phyloP scores from a whole-genome alignment of 1,140 invertebrate genomes.

The Andricus grossulariae region DNA sequence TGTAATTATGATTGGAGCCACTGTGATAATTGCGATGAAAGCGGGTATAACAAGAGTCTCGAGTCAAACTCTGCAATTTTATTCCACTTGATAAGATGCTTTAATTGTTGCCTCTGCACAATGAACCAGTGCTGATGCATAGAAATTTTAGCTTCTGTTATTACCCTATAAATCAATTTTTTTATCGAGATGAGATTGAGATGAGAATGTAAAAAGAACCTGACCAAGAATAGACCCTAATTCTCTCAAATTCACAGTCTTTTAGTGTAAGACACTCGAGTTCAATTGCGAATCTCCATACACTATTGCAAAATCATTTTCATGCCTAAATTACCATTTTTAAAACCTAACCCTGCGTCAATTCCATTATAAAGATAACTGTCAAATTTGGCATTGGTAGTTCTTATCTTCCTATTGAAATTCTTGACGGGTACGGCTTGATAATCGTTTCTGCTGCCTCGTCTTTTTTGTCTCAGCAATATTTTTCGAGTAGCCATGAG shows the following conservation, averaged over 20 bases:
- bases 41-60: conserved; percentile 36
- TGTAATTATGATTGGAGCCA: conserved; percentile 59
- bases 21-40: conserved; percentile 59
- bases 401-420: background rate
- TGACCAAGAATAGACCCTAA: too few relatives aligned
- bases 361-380: too few relatives aligned
- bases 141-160: background rate
- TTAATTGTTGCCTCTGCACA: background rate
- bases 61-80: background rate
- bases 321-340: too few relatives aligned
- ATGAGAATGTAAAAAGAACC: too few relatives aligned
- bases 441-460: background rate
- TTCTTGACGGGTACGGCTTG: background rate
- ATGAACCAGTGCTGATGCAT: background rate
- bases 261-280: too few relatives aligned
- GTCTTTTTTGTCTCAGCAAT: background rate
- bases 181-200: too few relatives aligned
- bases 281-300: too few relatives aligned
- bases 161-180: too few relatives aligned
- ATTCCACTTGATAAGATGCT: background rate
- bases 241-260: too few relatives aligned
- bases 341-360: too few relatives aligned
- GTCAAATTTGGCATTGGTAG: too few relatives aligned
- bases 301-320: too few relatives aligned
- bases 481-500: background rate